Evolutionary conservation across 2,888 invertebrate species (phyloP).

Genomic region (Julus scandinavius): DNA sequence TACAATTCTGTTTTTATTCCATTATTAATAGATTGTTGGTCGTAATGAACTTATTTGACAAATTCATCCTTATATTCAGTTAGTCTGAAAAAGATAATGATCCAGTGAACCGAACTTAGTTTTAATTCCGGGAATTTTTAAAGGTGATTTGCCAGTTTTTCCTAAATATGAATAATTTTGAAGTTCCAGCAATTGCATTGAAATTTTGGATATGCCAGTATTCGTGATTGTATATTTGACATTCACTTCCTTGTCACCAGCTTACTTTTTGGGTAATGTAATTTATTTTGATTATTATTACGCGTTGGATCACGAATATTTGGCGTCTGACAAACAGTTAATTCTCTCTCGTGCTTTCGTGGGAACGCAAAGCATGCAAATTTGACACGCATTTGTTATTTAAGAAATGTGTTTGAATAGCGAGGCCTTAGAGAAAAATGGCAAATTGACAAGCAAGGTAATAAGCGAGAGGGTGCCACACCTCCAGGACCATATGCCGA

Average conservation of each 20-base stretch:
- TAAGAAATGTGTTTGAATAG: neutral
- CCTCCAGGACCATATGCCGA: neutral
- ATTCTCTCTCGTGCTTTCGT: neutral
- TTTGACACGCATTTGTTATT: slow-evolving; percentile 17
- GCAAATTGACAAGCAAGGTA: slow-evolving; percentile 12
- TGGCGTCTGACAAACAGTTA: neutral
- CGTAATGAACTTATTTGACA: too few relatives aligned
- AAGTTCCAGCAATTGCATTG: neutral
- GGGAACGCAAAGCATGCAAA: neutral
- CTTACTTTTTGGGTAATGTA: neutral
- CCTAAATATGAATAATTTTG: neutral
- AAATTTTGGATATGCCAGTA: neutral
- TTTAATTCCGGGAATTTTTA: too few relatives aligned
- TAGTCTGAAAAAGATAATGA: too few relatives aligned
- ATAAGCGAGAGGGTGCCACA: neutral
- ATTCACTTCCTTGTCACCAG: neutral
- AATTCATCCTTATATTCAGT: too few relatives aligned
- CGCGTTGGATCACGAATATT: neutral
- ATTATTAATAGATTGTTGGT: too few relatives aligned
- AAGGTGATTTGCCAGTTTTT: too few relatives aligned
- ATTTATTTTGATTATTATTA: slow-evolving; percentile 20
- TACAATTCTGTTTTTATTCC: too few relatives aligned
- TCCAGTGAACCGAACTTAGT: too few relatives aligned
- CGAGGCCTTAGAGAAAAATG: neutral
- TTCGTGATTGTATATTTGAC: neutral